Evolutionary conservation across 1,140 invertebrate species (phyloP).

Genomic region (Pomacea maculata): DNA sequence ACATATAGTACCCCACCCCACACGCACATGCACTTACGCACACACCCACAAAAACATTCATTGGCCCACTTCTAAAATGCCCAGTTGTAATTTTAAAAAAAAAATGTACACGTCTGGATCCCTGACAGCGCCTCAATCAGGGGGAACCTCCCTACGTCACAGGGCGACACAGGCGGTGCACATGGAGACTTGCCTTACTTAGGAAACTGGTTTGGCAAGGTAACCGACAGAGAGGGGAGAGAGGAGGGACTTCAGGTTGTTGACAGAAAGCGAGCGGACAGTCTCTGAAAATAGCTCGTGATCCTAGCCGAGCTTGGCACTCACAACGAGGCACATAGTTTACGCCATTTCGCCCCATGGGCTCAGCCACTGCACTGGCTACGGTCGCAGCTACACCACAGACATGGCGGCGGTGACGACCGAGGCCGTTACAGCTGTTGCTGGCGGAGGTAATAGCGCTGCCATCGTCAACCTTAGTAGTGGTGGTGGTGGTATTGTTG

Average conservation of each 20-base stretch:
- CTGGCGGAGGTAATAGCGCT: too few relatives aligned
- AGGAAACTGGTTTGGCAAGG: conserved; percentile 24
- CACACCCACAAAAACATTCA: background rate
- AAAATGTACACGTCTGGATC: background rate
- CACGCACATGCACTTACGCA: background rate
- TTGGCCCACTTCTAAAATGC: background rate
- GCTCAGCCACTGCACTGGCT: background rate
- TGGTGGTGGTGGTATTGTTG: background rate
- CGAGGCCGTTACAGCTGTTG: background rate
- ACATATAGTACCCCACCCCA: background rate
- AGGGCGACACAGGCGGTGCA: conserved; percentile 2
- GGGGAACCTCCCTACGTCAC: conserved; percentile 14
- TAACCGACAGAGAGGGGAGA: background rate
- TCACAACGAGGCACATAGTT: conserved; percentile 13
- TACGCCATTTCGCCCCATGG: background rate
- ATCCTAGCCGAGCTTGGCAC: background rate
- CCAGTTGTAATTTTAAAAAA: background rate
- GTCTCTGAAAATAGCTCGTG: background rate
- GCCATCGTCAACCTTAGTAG: background rate
- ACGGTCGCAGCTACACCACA: background rate
- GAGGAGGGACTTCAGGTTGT: background rate
- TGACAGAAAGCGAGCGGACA: background rate
- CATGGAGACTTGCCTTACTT: background rate
- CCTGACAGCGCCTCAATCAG: conserved; percentile 7
- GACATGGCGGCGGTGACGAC: conserved; percentile 7